These are phyloP conservation scores for Venturia canescens DNA, from an alignment of 1,140 invertebrate genomes.

Conservation along the genomic window DNA sequence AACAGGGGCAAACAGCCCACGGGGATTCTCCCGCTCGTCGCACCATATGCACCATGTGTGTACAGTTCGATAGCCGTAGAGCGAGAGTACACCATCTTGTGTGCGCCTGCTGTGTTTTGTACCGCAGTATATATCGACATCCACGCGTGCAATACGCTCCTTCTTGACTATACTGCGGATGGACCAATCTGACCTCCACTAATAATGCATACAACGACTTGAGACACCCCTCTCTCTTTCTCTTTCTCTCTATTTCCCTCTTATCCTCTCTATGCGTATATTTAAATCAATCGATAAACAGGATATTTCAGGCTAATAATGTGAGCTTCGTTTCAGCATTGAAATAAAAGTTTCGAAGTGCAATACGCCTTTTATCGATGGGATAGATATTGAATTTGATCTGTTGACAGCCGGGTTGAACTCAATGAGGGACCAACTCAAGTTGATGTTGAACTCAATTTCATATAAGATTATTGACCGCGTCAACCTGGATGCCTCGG, in stretches of 20 bases:
- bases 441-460: too few relatives aligned
- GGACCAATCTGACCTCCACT: conserved; percentile 22
- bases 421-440: too few relatives aligned
- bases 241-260: background rate
- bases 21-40: conserved; percentile 60
- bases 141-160: background rate
- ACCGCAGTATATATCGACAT: background rate
- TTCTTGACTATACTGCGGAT: background rate
- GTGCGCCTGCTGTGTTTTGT: conserved; percentile 23
- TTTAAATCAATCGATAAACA: background rate
- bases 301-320: too few relatives aligned
- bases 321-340: too few relatives aligned
- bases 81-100: conserved; percentile 35
- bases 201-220: conserved; percentile 21
- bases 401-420: too few relatives aligned
- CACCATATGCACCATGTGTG: conserved; percentile 64
- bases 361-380: too few relatives aligned
- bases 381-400: too few relatives aligned
- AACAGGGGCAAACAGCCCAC: conserved; percentile 70
- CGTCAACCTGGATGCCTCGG: too few relatives aligned
- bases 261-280: background rate
- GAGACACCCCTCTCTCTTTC: background rate
- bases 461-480: too few relatives aligned
- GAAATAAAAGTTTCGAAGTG: too few relatives aligned
- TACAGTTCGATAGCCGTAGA: conserved; percentile 48